Evolutionary conservation across 2,797 vertebrate genomes (phyloP).

Genomic region (Sebastes elongatus): DNA sequence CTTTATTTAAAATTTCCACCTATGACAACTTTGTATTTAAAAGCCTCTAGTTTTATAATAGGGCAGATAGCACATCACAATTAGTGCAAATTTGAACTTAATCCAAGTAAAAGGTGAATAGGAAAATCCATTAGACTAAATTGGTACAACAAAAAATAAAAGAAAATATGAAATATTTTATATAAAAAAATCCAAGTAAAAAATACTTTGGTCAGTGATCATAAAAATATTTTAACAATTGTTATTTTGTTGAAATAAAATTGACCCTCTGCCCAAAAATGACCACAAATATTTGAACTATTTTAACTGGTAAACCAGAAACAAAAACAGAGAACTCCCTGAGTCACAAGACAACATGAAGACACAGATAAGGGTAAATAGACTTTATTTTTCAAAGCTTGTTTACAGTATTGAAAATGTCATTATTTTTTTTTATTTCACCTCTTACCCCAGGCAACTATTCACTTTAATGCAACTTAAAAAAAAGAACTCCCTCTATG

Average conservation of each 20-base stretch:
- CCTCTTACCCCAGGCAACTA: conserved; percentile 55
- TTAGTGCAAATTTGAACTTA: too few species aligned
- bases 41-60: too few species aligned
- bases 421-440: conserved; percentile 31
- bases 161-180: too few species aligned
- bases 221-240: too few species aligned
- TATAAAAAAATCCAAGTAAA: too few species aligned
- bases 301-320: background rate
- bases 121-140: too few species aligned
- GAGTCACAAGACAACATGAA: background rate
- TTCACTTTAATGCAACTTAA: conserved; percentile 67
- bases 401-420: conserved; percentile 71
- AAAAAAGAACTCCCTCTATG: conserved; percentile 69
- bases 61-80: too few species aligned
- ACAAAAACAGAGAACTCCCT: background rate
- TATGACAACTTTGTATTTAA: too few species aligned
- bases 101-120: too few species aligned
- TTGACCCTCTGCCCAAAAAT: background rate
- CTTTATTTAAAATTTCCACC: too few species aligned
- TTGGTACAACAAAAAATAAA: too few species aligned
- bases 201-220: too few species aligned
- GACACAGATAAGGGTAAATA: conserved; percentile 57
- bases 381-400: conserved; percentile 77
- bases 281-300: background rate
- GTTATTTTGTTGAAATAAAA: background rate